Evolutionary conservation across 2,797 vertebrate species (phyloP).

Genomic region (Neoniphon sammara): DNA sequence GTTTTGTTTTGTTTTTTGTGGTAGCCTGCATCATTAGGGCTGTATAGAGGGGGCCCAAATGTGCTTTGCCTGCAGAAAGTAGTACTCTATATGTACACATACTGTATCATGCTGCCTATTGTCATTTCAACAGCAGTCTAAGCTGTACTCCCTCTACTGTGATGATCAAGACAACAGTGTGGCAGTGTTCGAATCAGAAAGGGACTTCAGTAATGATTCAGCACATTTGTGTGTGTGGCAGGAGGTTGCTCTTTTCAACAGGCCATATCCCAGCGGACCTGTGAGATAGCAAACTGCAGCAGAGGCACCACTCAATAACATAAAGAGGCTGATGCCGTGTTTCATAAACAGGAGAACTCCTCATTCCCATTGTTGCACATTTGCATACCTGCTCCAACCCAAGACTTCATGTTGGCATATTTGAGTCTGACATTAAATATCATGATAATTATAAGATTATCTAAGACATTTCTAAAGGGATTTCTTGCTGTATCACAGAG

Average conservation of each 20-base stretch:
- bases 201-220: conserved; percentile 7
- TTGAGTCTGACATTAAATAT: not conserved
- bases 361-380: conserved; percentile 17
- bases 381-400: conserved; percentile 8
- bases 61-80: conserved; percentile 32
- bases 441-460: not conserved
- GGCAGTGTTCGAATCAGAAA: conserved; percentile 15
- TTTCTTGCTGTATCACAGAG: not conserved
- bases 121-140: conserved; percentile 35
- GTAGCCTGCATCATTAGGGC: not conserved
- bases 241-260: conserved; percentile 24
- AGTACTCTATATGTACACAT: not conserved
- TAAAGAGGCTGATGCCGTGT: conserved; percentile 27
- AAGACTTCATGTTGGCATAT: conserved; percentile 4
- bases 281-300: conserved; percentile 48
- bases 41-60: not conserved
- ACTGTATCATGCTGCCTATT: conserved; percentile 49
- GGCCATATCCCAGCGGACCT: conserved; percentile 17
- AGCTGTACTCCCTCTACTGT: conserved; percentile 20
- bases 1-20: no score
- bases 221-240: conserved; percentile 39
- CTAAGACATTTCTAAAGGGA: not conserved
- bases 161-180: conserved; percentile 26
- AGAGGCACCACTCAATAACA: conserved; percentile 5
- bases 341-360: conserved; percentile 29